Conservation (phyloP, 2,888 invertebrate genomes). For the Lasioglossum villosulum region DNA sequence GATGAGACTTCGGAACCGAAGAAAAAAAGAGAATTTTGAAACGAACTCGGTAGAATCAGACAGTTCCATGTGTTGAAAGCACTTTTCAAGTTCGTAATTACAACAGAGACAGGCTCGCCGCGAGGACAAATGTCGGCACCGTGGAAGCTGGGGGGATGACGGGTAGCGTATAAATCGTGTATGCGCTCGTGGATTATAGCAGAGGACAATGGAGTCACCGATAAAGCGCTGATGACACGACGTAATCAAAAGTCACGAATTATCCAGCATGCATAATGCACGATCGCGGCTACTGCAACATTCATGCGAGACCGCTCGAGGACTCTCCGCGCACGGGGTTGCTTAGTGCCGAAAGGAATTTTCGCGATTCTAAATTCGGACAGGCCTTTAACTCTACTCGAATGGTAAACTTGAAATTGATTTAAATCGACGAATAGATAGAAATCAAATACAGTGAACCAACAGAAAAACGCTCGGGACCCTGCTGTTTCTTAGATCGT, state of each 20-base stretch:
- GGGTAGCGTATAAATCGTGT: slow-evolving; percentile 31
- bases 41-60: slow-evolving; percentile 33
- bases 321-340: neutral
- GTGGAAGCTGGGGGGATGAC: neutral
- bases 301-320: slow-evolving; percentile 61
- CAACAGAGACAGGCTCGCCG: slow-evolving; percentile 55
- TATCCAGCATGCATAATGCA: slow-evolving; percentile 76
- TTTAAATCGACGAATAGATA: neutral
- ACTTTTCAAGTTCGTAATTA: slow-evolving; percentile 69
- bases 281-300: slow-evolving; percentile 70
- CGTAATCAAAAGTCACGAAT: slow-evolving; percentile 78
- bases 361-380: slow-evolving; percentile 32
- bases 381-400: slow-evolving; percentile 16
- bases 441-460: neutral
- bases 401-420: neutral
- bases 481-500: too few relatives aligned
- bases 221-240: slow-evolving; percentile 75
- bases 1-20: neutral
- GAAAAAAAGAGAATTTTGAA: slow-evolving; percentile 53
- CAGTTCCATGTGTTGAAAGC: slow-evolving; percentile 56
- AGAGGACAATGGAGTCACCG: slow-evolving; percentile 67
- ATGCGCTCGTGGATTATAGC: slow-evolving; percentile 28
- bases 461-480: too few relatives aligned
- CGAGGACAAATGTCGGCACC: neutral
- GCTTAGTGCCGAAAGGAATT: slow-evolving; percentile 24